phyloP scores from a whole-genome alignment of 2,113 vertebrate genomes.

The Hippopotamus amphibius region DNA sequence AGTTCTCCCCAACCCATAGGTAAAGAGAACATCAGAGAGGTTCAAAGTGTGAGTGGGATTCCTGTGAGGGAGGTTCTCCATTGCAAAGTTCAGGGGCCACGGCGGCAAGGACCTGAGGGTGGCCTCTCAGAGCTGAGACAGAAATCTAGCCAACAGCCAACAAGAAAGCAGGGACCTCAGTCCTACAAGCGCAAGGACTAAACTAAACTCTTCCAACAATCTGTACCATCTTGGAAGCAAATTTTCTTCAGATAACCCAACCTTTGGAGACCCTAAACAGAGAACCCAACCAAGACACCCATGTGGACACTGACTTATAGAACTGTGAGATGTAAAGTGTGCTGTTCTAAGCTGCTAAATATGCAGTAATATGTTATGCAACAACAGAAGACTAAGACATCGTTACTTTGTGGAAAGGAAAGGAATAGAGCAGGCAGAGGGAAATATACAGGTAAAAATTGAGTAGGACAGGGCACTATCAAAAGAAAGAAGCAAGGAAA shows the following conservation, averaged over 20 bases:
- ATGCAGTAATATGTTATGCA: background rate
- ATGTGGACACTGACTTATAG: background rate
- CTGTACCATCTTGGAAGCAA: background rate
- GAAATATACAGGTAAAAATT: background rate
- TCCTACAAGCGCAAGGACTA: background rate
- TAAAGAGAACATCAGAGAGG: slow-evolving; percentile 20
- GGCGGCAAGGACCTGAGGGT: background rate
- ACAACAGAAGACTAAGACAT: background rate
- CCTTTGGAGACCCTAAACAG: background rate
- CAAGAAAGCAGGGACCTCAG: background rate
- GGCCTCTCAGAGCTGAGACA: background rate
- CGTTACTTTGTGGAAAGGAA: background rate
- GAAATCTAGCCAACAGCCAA: background rate
- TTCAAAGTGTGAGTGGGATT: background rate
- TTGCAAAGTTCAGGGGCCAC: background rate
- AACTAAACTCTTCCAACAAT: background rate
- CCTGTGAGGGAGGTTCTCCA: background rate
- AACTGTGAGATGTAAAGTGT: background rate
- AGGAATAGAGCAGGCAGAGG: background rate
- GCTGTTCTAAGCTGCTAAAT: background rate
- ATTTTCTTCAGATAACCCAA: background rate
- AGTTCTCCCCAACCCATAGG: background rate
- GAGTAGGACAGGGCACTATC: background rate
- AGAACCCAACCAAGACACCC: background rate
- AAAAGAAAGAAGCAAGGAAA: background rate